These are phyloP conservation scores for Agonum fuliginosum DNA, from an alignment of 2,888 invertebrate genomes.

Conservation along the genomic window DNA sequence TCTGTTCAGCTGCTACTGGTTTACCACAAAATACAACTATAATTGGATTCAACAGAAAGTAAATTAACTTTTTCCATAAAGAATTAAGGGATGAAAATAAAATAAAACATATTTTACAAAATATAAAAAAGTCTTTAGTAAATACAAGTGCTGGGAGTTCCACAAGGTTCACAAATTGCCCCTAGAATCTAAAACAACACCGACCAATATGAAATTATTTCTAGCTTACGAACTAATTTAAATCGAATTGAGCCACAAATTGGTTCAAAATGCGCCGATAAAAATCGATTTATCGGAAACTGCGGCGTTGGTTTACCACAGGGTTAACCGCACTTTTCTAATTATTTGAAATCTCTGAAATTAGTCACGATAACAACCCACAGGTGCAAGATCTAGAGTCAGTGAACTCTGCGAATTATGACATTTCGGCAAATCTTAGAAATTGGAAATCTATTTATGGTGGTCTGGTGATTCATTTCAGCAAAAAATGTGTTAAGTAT, in stretches of 20 bases:
- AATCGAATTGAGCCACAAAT: conserved; percentile 23
- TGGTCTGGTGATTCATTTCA: too few relatives aligned
- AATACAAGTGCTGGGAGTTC: too few relatives aligned
- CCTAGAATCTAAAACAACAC: too few relatives aligned
- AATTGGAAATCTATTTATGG: too few relatives aligned
- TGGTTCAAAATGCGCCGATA: conserved; percentile 43
- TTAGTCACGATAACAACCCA: conserved; percentile 26
- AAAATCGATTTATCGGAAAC: conserved; percentile 48
- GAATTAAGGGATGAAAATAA: too few relatives aligned
- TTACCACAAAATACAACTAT: not conserved
- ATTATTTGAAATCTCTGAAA: conserved; percentile 44
- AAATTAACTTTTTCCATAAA: too few relatives aligned
- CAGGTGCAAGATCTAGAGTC: conserved; percentile 34
- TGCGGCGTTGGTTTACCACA: conserved; percentile 10
- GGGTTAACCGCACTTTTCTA: conserved; percentile 38
- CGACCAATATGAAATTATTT: too few relatives aligned
- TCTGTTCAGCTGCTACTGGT: not conserved
- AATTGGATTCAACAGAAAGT: not conserved
- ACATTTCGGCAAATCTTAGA: conserved; percentile 4
- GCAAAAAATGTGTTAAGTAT: not conserved
- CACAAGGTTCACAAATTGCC: too few relatives aligned
- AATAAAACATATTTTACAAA: too few relatives aligned
- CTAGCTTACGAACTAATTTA: too few relatives aligned
- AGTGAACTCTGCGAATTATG: conserved; percentile 33
- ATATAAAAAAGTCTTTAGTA: too few relatives aligned